Evolutionary conservation across 37 sponge, comb jelly and placozoan genomes (phyloP), one percentile per base, ranked within the genome.

Genomic region (Mnemiopsis leidyi): DNA sequence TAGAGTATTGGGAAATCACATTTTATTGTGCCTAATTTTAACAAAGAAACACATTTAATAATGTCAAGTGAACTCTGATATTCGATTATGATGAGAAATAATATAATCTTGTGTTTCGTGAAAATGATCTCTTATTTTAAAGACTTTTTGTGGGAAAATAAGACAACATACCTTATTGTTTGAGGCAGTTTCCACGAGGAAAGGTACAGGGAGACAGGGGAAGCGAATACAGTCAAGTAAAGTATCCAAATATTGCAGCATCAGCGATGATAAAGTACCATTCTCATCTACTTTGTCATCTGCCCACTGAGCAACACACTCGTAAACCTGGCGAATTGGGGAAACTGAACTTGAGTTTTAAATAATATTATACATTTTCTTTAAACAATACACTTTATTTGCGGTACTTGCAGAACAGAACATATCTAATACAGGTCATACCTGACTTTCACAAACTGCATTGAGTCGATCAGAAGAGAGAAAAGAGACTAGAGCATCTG

Each of bases 401-500:
- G n/a, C n/a, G n/a, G n/a, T n/a, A n/a, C n/a, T n/a, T n/a, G n/a
- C n/a, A n/a, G n/a, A n/a, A n/a, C n/a, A n/a, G n/a, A 48, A 48
- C 13, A 48, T 18, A 48, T 5, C 61, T 18, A 48, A 48, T 5
- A 48, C 5, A 48, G 5, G 5, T 13, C 75, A 85, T 23, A 85
- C 90, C 90, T 85, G 90, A 40, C 61, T 85, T 38, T 85, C 90
- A 21, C 90, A 85, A 0, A 85, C 90, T 36, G 90, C 90, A 25
- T 85, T 85, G 2, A 85, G 90, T 85, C 90, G 2, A 26, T 85
- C 90, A 38, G 90, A 85, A 3, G 90, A 85, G 16, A 85, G 61
- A 61, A 85, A 85, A 40, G 33, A 36, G 18, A 85, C 36, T 0
- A 85, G 61, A 23, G 35, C 61, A 38, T 85, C 90, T 24, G 90